Evolutionary conservation across 1,140 invertebrate genomes (phyloP).

Genomic region (Harpegnathos saltator): DNA sequence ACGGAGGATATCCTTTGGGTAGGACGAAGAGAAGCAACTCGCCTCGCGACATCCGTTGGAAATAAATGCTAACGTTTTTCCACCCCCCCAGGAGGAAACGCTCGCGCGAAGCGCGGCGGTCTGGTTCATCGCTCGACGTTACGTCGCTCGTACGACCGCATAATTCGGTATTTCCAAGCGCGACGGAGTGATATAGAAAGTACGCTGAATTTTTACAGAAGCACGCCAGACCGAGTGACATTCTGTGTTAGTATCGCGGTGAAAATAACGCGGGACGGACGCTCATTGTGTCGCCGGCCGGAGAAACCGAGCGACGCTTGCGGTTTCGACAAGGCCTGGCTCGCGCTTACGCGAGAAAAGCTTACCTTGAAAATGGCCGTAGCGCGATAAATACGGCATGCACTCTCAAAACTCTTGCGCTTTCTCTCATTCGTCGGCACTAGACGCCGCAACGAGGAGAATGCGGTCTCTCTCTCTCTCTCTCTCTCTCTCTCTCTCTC

Average conservation of each 20-base stretch:
- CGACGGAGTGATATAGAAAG: slow-evolving; percentile 45
- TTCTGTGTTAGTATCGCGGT: not conserved
- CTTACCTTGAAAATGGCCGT: not conserved
- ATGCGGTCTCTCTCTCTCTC: not conserved
- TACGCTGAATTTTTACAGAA: not conserved
- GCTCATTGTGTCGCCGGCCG: no score
- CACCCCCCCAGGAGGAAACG: not conserved
- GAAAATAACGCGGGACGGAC: no score
- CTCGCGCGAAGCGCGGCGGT: not conserved
- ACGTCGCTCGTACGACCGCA: not conserved
- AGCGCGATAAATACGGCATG: no score
- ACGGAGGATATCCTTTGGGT: not conserved
- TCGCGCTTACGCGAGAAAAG: not conserved
- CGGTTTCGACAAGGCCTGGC: no score
- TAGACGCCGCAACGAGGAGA: not conserved
- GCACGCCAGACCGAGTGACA: no score
- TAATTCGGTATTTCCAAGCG: not conserved
- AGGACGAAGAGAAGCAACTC: not conserved
- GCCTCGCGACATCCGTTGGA: not conserved
- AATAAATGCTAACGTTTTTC: slow-evolving; percentile 23
- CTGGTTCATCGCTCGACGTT: slow-evolving; percentile 5
- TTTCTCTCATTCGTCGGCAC: not conserved
- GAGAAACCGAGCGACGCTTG: no score
- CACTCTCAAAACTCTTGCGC: not conserved
- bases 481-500: no score